These are phyloP conservation scores for Ifrita kowaldi DNA, from an alignment of 2,113 vertebrate species.

Conservation along the genomic window DNA sequence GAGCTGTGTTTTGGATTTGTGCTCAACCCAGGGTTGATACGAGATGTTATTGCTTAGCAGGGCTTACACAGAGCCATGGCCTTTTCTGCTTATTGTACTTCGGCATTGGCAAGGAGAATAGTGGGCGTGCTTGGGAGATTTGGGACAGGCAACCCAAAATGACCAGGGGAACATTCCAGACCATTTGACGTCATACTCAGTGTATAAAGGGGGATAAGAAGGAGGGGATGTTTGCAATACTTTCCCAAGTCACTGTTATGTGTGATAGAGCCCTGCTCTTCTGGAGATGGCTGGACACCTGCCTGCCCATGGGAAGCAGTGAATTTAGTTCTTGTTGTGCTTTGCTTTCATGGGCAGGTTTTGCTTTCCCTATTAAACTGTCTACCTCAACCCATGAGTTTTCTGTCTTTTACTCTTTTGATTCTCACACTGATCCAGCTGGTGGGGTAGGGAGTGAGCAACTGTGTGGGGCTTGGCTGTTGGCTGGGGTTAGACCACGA, in stretches of 20 bases:
- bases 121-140: neutral
- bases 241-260: neutral
- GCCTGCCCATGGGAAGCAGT: neutral
- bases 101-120: neutral
- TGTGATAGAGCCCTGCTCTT: neutral
- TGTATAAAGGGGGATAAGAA: neutral
- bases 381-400: neutral
- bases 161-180: neutral
- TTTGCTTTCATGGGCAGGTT: neutral
- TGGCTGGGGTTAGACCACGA: neutral
- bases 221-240: neutral
- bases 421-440: neutral
- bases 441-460: neutral
- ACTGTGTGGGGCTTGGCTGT: neutral
- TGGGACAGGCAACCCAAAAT: neutral
- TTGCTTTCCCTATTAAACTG: neutral
- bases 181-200: neutral
- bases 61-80: neutral
- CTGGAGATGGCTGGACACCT: neutral
- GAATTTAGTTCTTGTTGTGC: neutral
- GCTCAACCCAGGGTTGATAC: neutral
- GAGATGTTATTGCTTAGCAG: neutral
- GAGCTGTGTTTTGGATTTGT: neutral
- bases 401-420: neutral
- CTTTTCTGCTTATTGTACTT: neutral